Evolutionary conservation across 2,888 invertebrate species (phyloP), one percentile per base, ranked within the genome.

Genomic region (Macroteleia sp.): DNA sequence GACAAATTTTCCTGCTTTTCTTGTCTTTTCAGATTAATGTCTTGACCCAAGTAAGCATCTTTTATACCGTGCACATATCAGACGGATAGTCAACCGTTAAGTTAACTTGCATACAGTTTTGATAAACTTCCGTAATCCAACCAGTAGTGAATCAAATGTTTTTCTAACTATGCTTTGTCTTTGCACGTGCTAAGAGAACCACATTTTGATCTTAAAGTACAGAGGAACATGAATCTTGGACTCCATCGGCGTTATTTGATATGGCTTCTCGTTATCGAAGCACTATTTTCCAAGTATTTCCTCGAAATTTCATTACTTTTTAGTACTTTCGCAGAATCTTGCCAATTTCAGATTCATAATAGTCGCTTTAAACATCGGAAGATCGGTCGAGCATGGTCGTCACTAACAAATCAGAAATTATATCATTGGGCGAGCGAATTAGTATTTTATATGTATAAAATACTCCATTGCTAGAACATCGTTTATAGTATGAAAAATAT

Each of bases 151-250:
- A 25, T 57, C 67, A 42, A 46, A 42, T 73, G 69, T 67, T 77
- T 62, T 73, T 62, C 69, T 73, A 69, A 73, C 73, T 77, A 67
- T 77, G 78, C 78, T 78, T 78, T 78, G 56, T 73, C 61, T 69
- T 69, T 78, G 78, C 78, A 78, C 78, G 78, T 78, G 78, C 78
- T 77, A 69, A 73, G 59, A 48, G 44, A 67, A 66, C 59, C 5
- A 57, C 14, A 44, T 54, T 70, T 39, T 59, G 44, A 57, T 44
- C 25, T 44, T 64, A 19, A 32, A 39, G 25, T 30, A 39, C 54
- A 39, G 22, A 61, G 16, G n/a, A 59, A 56, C 12, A 56, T 28
- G 48, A 44, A 25, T 28, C 16, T 56, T 54, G 20, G 28, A 30
- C n/a, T 6, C 8, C 25, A n/a, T 73, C 57, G 9, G 28, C 20